phyloP scores from a whole-genome alignment of 2,113 vertebrate species.

The Bos indicus region DNA sequence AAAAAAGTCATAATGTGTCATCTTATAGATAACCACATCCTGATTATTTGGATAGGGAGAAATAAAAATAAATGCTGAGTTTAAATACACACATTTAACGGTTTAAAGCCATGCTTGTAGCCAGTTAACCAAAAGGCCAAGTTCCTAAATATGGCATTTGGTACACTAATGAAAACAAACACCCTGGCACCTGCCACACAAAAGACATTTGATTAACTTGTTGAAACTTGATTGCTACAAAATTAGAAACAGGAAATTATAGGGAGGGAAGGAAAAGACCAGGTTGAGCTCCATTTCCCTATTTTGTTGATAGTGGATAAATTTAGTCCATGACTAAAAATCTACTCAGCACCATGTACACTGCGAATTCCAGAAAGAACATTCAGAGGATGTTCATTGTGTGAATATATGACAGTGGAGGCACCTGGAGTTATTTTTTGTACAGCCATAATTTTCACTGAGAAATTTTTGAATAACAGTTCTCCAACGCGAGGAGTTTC shows the following conservation, averaged over 20 bases:
- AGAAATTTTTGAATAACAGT: neutral
- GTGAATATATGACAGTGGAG: neutral
- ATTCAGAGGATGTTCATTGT: neutral
- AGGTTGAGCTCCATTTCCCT: constrained; percentile 30
- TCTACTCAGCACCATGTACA: neutral
- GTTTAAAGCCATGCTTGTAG: constrained; percentile 72
- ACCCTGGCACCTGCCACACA: constrained; percentile 77
- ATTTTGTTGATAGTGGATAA: constrained; percentile 70
- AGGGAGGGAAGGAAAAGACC: constrained; percentile 55
- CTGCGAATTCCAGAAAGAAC: constrained; percentile 13
- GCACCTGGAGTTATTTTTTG: neutral
- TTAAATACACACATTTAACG: constrained; percentile 80
- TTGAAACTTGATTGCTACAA: constrained; percentile 69
- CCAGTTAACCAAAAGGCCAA: constrained; percentile 77
- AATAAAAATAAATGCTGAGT: constrained; percentile 81
- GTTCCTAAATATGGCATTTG: constrained; percentile 79
- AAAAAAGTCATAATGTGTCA: constrained; percentile 72
- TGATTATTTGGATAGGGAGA: constrained; percentile 79
- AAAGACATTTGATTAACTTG: constrained; percentile 80
- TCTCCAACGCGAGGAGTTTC: neutral
- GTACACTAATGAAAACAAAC: constrained; percentile 81
- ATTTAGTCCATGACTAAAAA: constrained; percentile 54
- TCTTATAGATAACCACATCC: constrained; percentile 84
- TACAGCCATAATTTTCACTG: neutral
- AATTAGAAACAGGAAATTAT: constrained; percentile 73